Percentiles rank a stretch among this genome's conserved stretches.
phyloP scores from a whole-genome alignment of 2,797 vertebrate genomes.

The Kryptolebias ocellatus region DNA sequence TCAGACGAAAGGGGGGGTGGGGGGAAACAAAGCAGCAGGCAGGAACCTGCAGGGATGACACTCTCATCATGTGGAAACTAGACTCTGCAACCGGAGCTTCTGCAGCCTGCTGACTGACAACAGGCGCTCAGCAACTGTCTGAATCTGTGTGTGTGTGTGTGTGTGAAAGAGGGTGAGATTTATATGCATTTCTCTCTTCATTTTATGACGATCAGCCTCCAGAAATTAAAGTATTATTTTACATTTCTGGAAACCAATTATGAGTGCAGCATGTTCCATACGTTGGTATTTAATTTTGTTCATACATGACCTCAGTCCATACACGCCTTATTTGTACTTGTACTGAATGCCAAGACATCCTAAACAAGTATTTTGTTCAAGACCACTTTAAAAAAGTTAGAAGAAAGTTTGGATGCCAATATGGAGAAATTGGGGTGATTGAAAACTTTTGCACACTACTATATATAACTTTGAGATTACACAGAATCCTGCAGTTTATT shows the following conservation, averaged over 20 bases:
- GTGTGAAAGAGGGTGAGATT: slow-evolving; percentile 1
- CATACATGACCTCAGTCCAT: too few relatives aligned
- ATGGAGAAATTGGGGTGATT: too few relatives aligned
- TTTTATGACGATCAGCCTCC: neutral
- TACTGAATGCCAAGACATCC: too few relatives aligned
- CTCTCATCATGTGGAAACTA: slow-evolving; percentile 68
- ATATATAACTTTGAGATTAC: too few relatives aligned
- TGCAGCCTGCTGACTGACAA: slow-evolving; percentile 46
- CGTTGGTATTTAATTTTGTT: too few relatives aligned
- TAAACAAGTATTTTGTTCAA: too few relatives aligned
- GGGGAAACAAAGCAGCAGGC: slow-evolving; percentile 72
- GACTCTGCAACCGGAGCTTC: slow-evolving; percentile 55
- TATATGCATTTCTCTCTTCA: neutral
- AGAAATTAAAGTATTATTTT: neutral
- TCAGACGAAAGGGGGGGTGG: slow-evolving; percentile 49
- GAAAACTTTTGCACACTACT: too few relatives aligned
- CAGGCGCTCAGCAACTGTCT: slow-evolving; percentile 35
- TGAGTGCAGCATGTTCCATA: neutral
- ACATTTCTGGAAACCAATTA: neutral
- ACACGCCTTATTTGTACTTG: too few relatives aligned
- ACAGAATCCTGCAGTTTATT: too few relatives aligned
- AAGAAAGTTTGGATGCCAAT: too few relatives aligned
- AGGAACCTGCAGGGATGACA: slow-evolving; percentile 72
- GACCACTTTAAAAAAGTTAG: too few relatives aligned
- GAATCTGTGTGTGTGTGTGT: slow-evolving; percentile 14